These are phyloP conservation scores for Thalassophryne amazonica DNA, from an alignment of 2,797 vertebrate genomes.

Conservation along the genomic window DNA sequence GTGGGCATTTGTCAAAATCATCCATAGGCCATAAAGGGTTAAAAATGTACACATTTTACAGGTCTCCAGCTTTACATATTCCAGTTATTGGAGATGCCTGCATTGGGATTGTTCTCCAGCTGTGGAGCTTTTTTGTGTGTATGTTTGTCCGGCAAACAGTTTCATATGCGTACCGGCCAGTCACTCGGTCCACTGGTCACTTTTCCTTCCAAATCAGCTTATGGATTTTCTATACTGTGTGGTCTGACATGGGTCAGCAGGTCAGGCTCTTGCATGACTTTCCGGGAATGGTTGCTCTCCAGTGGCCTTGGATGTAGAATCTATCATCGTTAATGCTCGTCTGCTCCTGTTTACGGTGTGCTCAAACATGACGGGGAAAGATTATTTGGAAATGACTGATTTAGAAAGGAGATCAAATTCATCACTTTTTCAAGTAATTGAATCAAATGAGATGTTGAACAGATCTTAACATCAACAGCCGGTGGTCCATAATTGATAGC, in stretches of 20 bases:
- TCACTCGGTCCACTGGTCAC: constrained; percentile 67
- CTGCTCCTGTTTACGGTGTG: constrained; percentile 83
- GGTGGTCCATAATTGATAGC: constrained; percentile 72
- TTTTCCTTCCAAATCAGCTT: constrained; percentile 85
- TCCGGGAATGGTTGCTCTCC: constrained; percentile 92
- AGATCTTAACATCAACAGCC: constrained; percentile 80
- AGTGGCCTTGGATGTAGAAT: constrained; percentile 86
- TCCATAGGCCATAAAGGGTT: no score
- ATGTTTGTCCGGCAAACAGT: constrained; percentile 77
- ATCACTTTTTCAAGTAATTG: constrained; percentile 93
- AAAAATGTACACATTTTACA: constrained; percentile 77
- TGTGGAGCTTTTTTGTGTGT: constrained; percentile 40
- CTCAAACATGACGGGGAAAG: constrained; percentile 83
- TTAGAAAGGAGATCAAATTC: constrained; percentile 90
- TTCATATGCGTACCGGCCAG: constrained; percentile 47
- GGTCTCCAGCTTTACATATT: constrained; percentile 48
- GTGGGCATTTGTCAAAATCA: no score
- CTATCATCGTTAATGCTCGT: constrained; percentile 97
- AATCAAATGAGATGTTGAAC: constrained; percentile 80
- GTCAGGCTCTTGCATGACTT: constrained; percentile 87
- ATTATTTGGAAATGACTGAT: constrained; percentile 83
- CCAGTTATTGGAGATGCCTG: constrained; percentile 57
- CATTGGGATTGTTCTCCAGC: constrained; percentile 69
- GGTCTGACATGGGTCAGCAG: constrained; percentile 91
- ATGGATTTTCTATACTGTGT: constrained; percentile 90